These are phyloP conservation scores for Ferrisia virgata DNA, from an alignment of 2,888 invertebrate species.

Conservation along the genomic window DNA sequence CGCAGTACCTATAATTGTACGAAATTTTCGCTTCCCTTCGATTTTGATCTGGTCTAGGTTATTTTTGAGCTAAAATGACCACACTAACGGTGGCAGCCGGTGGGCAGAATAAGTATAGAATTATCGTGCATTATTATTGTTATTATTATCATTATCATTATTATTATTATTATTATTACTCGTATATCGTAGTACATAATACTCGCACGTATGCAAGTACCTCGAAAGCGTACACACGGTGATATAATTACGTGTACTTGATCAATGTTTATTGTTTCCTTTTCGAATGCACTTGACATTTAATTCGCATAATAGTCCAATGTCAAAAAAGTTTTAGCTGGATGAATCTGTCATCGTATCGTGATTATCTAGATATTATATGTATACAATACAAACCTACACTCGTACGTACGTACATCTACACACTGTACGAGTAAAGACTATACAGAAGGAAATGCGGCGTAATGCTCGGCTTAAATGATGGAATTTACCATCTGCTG, in stretches of 20 bases:
- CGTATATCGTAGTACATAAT: no score
- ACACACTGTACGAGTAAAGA: background rate
- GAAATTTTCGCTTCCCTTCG: no score
- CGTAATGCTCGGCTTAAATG: background rate
- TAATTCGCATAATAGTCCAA: background rate
- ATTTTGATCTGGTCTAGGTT: no score
- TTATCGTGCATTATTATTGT: no score
- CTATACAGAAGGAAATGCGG: background rate
- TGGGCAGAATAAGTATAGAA: background rate
- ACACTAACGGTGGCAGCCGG: no score
- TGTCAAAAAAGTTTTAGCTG: background rate
- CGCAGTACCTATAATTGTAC: no score
- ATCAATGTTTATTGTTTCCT: background rate
- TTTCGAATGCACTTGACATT: background rate
- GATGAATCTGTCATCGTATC: background rate
- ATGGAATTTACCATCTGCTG: background rate
- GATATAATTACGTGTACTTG: background rate
- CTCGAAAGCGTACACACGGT: background rate
- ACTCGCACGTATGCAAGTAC: no score
- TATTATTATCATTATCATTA: no score
- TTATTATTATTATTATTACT: background rate
- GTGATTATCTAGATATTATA: no score
- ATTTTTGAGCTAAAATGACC: no score
- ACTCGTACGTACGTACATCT: background rate
- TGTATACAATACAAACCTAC: no score